Conservation (phyloP, 2,113 vertebrate species). For the Cynoglossus semilaevis region DNA sequence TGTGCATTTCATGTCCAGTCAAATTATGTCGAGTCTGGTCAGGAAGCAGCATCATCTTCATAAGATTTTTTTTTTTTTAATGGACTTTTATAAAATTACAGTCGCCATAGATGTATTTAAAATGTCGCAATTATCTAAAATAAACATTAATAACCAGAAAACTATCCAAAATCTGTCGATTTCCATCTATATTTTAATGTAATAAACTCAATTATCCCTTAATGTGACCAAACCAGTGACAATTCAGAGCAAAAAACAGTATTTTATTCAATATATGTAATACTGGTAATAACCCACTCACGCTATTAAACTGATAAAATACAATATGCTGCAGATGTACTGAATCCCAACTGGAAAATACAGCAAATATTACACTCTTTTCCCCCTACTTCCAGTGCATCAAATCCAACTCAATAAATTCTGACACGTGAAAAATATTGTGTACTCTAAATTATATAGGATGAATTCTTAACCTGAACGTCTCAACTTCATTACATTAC, state of each 20-base stretch:
- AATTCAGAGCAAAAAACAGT: neutral
- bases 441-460: slow-evolving; percentile 35
- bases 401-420: slow-evolving; percentile 42
- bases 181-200: too few species aligned
- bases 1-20: slow-evolving; percentile 13
- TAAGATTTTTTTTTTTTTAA: slow-evolving; percentile 14
- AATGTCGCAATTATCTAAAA: too few species aligned
- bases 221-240: too few species aligned
- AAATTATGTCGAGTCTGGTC: slow-evolving; percentile 10
- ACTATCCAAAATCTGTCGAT: too few species aligned
- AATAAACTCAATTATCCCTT: too few species aligned
- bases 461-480: slow-evolving; percentile 28
- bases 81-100: too few species aligned
- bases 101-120: too few species aligned
- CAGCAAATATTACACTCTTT: slow-evolving; percentile 29
- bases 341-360: slow-evolving; percentile 38
- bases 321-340: slow-evolving; percentile 15
- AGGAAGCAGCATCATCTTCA: slow-evolving; percentile 15
- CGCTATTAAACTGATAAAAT: slow-evolving; percentile 12
- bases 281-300: neutral
- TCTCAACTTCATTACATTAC: slow-evolving; percentile 35
- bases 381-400: slow-evolving; percentile 11
- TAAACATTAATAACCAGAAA: too few species aligned
- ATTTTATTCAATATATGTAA: slow-evolving; percentile 15
- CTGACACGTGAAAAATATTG: slow-evolving; percentile 44